phyloP scores from a whole-genome alignment of 2,888 invertebrate genomes.

The Rhopalosiphum nymphaeae region DNA sequence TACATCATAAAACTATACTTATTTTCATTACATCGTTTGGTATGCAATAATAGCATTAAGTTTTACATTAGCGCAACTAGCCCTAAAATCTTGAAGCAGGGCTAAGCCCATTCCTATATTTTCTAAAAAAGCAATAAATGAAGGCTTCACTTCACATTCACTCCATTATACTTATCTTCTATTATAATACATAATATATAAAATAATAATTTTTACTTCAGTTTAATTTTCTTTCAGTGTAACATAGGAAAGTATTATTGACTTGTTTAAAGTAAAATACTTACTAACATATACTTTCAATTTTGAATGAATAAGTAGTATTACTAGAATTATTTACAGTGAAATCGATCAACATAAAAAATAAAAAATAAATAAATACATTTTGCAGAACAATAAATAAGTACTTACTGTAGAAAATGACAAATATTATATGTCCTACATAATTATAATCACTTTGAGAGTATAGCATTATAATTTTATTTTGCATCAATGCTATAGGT shows the following conservation, averaged over 20 bases:
- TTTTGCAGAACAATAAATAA: too few species aligned
- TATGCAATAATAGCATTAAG: background rate
- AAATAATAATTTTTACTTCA: background rate
- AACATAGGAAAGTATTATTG: background rate
- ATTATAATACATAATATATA: background rate
- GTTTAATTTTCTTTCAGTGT: background rate
- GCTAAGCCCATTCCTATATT: background rate
- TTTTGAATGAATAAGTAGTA: too few species aligned
- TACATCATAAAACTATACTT: background rate
- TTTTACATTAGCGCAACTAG: background rate
- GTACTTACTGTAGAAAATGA: too few species aligned
- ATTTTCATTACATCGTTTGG: background rate
- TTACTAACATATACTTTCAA: too few species aligned
- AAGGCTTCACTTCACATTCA: background rate
- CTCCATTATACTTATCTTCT: background rate
- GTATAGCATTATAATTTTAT: background rate
- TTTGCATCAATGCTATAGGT: background rate
- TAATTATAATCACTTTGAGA: background rate
- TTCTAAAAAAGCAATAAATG: background rate
- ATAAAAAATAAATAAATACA: too few species aligned
- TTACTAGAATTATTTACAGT: too few species aligned
- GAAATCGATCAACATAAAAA: too few species aligned
- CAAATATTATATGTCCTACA: too few species aligned
- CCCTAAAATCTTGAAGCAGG: background rate
- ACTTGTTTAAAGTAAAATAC: background rate